Conservation (phyloP, 2,888 invertebrate species). For the Ephialtes manifestator region DNA sequence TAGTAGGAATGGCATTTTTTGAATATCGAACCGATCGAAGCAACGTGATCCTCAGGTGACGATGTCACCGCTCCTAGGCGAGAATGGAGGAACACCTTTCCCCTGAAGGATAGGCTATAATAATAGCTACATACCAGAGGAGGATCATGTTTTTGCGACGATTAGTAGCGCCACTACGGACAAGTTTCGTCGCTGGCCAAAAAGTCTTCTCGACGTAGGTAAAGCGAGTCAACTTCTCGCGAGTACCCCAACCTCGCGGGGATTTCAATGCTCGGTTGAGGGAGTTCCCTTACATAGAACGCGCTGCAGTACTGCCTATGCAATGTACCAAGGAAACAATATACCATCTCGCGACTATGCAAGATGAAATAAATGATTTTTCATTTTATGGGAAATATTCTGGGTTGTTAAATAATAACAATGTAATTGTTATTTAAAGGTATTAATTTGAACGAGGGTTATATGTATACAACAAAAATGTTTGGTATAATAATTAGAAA, state of each 20-base stretch:
- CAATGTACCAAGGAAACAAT: conserved; percentile 14
- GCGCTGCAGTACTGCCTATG: conserved; percentile 24
- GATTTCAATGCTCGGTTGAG: conserved; percentile 77
- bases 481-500: too few species aligned
- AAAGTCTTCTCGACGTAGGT: conserved; percentile 58
- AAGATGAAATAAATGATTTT: not conserved
- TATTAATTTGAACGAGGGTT: too few species aligned
- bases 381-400: too few species aligned
- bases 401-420: too few species aligned
- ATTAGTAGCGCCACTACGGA: conserved; percentile 70
- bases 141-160: conserved; percentile 74
- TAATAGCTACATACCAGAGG: not conserved
- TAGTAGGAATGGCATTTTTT: conserved; percentile 7
- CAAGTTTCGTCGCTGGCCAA: conserved; percentile 70
- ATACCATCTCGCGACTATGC: not conserved
- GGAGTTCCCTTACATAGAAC: conserved; percentile 32
- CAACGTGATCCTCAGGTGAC: not conserved
- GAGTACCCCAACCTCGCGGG: conserved; percentile 64
- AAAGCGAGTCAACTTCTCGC: conserved; percentile 53
- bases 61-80: not conserved
- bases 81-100: not conserved
- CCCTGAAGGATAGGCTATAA: not conserved
- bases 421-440: too few species aligned
- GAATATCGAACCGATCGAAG: not conserved
- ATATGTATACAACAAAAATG: too few species aligned